phyloP scores from a whole-genome alignment of 2,888 invertebrate genomes.

The Ommatoiulus sabulosus region DNA sequence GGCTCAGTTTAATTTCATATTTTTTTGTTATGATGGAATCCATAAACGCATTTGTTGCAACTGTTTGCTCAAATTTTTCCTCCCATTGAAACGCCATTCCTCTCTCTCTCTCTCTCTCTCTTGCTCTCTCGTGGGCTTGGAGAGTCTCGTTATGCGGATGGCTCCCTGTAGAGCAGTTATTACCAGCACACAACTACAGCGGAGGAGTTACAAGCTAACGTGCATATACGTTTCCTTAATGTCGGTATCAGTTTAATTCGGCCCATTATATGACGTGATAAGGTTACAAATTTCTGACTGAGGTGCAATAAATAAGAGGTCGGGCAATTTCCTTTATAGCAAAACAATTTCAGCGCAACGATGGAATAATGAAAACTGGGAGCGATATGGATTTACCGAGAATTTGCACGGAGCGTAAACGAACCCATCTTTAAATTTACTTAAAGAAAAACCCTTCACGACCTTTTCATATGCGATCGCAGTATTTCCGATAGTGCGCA shows the following conservation, averaged over 20 bases:
- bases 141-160: not conserved
- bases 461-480: too few relatives aligned
- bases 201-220: not conserved
- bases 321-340: not conserved
- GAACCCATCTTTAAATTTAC: not conserved
- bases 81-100: not conserved
- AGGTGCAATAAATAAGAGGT: not conserved
- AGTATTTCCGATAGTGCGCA: too few relatives aligned
- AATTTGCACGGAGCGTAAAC: not conserved
- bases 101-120: not conserved
- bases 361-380: not conserved
- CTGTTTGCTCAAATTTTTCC: not conserved
- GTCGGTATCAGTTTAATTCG: not conserved
- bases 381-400: not conserved
- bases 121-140: not conserved
- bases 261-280: not conserved
- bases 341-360: not conserved
- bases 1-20: slow-evolving; percentile 20
- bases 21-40: not conserved
- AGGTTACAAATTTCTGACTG: not conserved
- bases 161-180: not conserved
- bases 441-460: too few relatives aligned
- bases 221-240: not conserved
- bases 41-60: not conserved
- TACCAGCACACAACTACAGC: not conserved